phyloP scores from a whole-genome alignment of 2,888 invertebrate genomes.

The Cheilosia vernalis region DNA sequence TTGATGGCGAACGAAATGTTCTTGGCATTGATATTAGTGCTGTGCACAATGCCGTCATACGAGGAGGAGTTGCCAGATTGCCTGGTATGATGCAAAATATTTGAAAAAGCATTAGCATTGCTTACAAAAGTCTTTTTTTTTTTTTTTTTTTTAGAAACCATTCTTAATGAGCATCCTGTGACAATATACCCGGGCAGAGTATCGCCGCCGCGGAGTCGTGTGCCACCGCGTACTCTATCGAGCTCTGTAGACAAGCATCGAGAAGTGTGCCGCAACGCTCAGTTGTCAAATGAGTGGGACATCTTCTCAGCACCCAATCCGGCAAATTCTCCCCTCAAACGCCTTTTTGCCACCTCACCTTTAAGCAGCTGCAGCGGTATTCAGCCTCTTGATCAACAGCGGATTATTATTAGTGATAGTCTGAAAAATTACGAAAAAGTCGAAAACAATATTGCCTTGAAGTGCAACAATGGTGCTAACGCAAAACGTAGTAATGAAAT shows the following conservation, averaged over 20 bases:
- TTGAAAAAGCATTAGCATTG: neutral
- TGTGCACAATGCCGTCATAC: conserved; percentile 83
- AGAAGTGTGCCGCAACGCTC: conserved; percentile 88
- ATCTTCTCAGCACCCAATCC: conserved; percentile 26
- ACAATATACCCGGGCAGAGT: conserved; percentile 86
- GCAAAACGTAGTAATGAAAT: conserved; percentile 35
- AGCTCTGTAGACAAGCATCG: conserved; percentile 90
- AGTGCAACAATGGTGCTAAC: conserved; percentile 42
- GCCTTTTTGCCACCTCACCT: conserved; percentile 51
- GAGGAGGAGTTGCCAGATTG: conserved; percentile 82
- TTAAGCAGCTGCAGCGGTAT: conserved; percentile 11
- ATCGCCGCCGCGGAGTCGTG: conserved; percentile 83
- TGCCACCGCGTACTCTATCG: conserved; percentile 89
- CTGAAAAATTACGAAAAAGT: conserved; percentile 67
- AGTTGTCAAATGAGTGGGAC: conserved; percentile 38
- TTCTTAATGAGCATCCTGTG: conserved; percentile 86
- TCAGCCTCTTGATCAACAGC: conserved; percentile 47
- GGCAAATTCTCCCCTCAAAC: conserved; percentile 65
- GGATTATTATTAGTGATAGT: conserved; percentile 60
- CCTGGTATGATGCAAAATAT: conserved; percentile 78
- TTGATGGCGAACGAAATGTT: conserved; percentile 82
- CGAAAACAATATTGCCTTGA: conserved; percentile 57
- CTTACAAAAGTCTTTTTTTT: neutral
- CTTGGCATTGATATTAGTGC: conserved; percentile 83
- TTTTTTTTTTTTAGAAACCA: conserved; percentile 79